Evolutionary conservation across 2,113 vertebrate species (phyloP), one percentile per base, ranked within the genome.

Genomic region (Alouatta palliata): DNA sequence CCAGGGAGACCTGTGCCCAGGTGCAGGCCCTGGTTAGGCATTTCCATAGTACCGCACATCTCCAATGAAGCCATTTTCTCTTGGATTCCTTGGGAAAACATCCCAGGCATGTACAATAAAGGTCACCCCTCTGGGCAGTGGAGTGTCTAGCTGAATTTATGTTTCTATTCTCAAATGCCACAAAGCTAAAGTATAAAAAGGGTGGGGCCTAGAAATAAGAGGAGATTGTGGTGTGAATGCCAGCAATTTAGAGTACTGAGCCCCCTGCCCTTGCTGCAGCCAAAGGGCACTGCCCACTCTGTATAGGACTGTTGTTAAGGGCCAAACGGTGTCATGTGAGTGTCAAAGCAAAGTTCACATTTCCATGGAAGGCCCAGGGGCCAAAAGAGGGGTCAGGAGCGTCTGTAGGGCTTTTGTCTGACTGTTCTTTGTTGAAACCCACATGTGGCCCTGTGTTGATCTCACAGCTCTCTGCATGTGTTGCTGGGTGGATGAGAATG

Each of bases 291-390:
- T 96, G 87, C 71, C 97, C 95, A 91, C 12, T 95, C 86, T 98
- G 95, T 97, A 68, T 97, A 94, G 75, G 88, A 86, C 94, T 64
- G 23, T 97, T 98, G 96, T 97, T 96, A 91, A 71, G 27, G 47
- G 90, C 80, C 56, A 6, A 49, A 94, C 96, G 81, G 92, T 96
- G 91, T 91, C 83, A 5, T 70, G 58, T 49, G 76, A 88, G 95
- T 80, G 94, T 96, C 87, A 96, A 92, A 97, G 93, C 66, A 97
- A 97, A 97, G 96, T 96, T 97, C 97, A 93, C 97, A 93, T 89
- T 96, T 97, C 87, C 95, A 97, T 91, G 95, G 90, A 95, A 77
- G 84, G 94, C 92, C 64, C 68, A 77, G 58, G 61, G 96, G 97
- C 96, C 83, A 89, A 90, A 79, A 35, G 87, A 90, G 95, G 96